These are phyloP conservation scores for Phycodurus eques DNA, from an alignment of 2,113 vertebrate species.

Conservation along the genomic window DNA sequence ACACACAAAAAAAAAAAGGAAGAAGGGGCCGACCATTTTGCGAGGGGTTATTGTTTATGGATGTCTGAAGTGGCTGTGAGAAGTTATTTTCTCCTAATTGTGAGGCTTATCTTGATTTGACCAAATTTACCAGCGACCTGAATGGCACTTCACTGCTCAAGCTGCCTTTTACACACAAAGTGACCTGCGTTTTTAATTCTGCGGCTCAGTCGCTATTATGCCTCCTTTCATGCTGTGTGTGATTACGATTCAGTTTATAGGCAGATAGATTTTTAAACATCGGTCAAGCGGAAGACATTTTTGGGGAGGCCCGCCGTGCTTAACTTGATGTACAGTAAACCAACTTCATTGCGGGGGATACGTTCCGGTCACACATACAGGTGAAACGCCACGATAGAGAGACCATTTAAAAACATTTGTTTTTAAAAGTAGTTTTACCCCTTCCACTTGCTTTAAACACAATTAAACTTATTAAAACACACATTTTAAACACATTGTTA, in stretches of 20 bases:
- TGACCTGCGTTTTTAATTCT: conserved; percentile 50
- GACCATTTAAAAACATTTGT: neutral
- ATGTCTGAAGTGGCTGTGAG: conserved; percentile 67
- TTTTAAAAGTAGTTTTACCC: neutral
- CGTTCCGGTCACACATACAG: neutral
- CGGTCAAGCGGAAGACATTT: conserved; percentile 1
- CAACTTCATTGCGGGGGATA: neutral
- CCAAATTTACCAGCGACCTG: conserved; percentile 49
- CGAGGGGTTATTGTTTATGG: conserved; percentile 60
- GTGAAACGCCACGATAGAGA: neutral
- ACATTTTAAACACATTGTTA: too few species aligned
- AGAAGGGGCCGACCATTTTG: conserved; percentile 42
- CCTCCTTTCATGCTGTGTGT: neutral
- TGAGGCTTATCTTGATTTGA: conserved; percentile 65
- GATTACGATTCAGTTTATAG: conserved; percentile 1
- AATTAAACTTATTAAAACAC: too few species aligned
- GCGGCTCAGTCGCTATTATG: conserved; percentile 28
- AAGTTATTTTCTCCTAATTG: conserved; percentile 74
- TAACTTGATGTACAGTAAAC: neutral
- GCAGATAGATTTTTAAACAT: neutral
- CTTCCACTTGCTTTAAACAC: too few species aligned
- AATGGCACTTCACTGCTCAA: conserved; percentile 56
- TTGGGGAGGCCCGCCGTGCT: neutral
- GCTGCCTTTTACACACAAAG: conserved; percentile 26
- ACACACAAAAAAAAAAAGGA: conserved; percentile 23